phyloP scores from a whole-genome alignment of 2,113 vertebrate genomes.

The Pygoscelis antarcticus region DNA sequence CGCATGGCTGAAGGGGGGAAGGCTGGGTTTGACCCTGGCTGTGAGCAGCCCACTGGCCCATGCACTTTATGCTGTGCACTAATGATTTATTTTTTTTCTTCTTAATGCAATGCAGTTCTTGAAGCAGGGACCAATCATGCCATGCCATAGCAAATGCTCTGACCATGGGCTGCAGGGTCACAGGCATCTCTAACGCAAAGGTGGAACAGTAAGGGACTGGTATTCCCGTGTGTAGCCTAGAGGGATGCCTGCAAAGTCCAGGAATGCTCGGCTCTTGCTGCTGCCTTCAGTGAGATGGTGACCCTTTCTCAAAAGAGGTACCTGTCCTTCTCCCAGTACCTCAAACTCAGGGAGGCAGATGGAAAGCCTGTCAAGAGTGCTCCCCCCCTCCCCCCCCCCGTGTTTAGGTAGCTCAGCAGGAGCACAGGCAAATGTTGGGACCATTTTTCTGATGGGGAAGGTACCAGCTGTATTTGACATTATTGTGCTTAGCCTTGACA shows the following conservation, averaged over 20 bases:
- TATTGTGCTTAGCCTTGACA: accelerated
- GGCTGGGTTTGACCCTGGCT: not conserved
- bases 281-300: not conserved
- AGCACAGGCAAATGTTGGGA: not conserved
- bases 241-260: not conserved
- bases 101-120: not conserved
- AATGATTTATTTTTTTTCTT: not conserved
- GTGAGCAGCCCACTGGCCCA: not conserved
- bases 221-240: not conserved
- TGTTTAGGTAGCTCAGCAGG: not conserved
- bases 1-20: not conserved
- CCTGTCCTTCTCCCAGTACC: not conserved
- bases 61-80: not conserved
- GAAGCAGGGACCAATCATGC: not conserved
- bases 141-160: not conserved
- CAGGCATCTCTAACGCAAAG: not conserved
- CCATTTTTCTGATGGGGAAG: not conserved
- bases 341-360: not conserved
- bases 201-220: not conserved
- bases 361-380: not conserved
- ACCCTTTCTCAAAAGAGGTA: not conserved
- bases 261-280: not conserved
- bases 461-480: not conserved
- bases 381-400: accelerated
- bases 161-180: not conserved